Percentiles rank a stretch among this genome's conserved stretches.
Conservation (phyloP, 2,888 invertebrate genomes). For the Tetrapedia diversipes region DNA sequence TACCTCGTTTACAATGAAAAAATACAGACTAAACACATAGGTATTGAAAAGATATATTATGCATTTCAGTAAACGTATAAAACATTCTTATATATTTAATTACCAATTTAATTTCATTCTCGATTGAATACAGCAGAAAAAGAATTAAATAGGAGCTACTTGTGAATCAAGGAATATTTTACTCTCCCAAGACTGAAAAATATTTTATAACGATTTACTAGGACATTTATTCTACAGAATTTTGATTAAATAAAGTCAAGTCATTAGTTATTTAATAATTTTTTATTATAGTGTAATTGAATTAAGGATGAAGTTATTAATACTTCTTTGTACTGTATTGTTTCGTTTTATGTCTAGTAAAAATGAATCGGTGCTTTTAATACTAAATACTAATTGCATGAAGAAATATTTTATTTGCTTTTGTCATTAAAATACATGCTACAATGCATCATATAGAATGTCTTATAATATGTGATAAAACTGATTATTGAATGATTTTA, state of each 20-base stretch:
- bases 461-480: not conserved
- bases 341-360: slow-evolving; percentile 26
- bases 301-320: slow-evolving; percentile 20
- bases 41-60: not conserved
- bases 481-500: not conserved
- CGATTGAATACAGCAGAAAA: slow-evolving; percentile 1
- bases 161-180: slow-evolving; percentile 46
- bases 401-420: slow-evolving; percentile 5
- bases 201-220: slow-evolving; percentile 65
- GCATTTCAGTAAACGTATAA: not conserved
- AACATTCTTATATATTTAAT: slow-evolving; percentile 15
- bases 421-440: not conserved
- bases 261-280: slow-evolving; percentile 53
- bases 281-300: slow-evolving; percentile 40
- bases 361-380: slow-evolving; percentile 56
- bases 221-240: slow-evolving; percentile 33
- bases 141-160: slow-evolving; percentile 45
- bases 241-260: slow-evolving; percentile 40
- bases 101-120: slow-evolving; percentile 11
- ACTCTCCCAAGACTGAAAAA: slow-evolving; percentile 65
- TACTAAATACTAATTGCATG: slow-evolving; percentile 14
- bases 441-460: not conserved
- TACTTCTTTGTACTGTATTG: slow-evolving; percentile 22
- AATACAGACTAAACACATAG: not conserved
- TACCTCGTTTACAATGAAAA: not conserved